A percentile compares a stretch with the other conserved stretches of the same genome.
Evolutionary conservation across 2,113 vertebrate species (phyloP).

Genomic region (Microtus ochrogaster): DNA sequence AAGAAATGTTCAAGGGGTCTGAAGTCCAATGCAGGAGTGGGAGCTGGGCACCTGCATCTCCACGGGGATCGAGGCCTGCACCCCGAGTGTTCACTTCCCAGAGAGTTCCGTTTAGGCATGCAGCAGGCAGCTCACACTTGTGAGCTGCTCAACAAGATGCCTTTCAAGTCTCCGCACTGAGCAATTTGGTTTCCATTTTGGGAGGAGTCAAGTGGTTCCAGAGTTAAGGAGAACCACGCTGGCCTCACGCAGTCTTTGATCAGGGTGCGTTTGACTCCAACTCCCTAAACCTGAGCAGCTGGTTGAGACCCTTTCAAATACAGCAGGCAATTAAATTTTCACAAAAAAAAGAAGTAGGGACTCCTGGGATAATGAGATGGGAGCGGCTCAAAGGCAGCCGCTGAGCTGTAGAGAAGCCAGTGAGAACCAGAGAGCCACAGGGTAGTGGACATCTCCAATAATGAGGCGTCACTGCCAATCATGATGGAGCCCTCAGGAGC

Average conservation of each 20-base stretch:
- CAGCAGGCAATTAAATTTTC: slow-evolving; percentile 75
- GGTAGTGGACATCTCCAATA: background rate
- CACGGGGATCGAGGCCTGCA: accelerated
- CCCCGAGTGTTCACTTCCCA: background rate
- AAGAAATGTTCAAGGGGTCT: background rate
- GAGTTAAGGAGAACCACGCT: background rate
- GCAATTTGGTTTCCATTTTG: slow-evolving; percentile 53
- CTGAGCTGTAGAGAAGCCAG: slow-evolving; percentile 46
- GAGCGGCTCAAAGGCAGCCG: slow-evolving; percentile 43
- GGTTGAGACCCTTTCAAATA: slow-evolving; percentile 55
- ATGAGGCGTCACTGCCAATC: background rate
- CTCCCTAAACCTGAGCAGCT: slow-evolving; percentile 66
- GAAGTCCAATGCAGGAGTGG: background rate
- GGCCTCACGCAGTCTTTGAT: slow-evolving; percentile 65
- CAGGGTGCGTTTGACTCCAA: slow-evolving; percentile 44
- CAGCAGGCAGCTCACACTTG: background rate
- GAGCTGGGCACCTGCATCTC: background rate
- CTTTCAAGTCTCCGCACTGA: slow-evolving; percentile 9
- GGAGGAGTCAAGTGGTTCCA: slow-evolving; percentile 5
- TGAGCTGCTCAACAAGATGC: background rate
- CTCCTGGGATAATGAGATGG: slow-evolving; percentile 63
- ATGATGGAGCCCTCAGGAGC: background rate
- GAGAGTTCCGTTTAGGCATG: background rate
- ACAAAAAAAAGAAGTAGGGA: slow-evolving; percentile 65
- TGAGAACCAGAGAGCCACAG: background rate